A percentile compares a stretch with the other conserved stretches of the same genome.
These are phyloP conservation scores for Orycteropus afer DNA, from an alignment of 2,113 vertebrate species.

Conservation along the genomic window DNA sequence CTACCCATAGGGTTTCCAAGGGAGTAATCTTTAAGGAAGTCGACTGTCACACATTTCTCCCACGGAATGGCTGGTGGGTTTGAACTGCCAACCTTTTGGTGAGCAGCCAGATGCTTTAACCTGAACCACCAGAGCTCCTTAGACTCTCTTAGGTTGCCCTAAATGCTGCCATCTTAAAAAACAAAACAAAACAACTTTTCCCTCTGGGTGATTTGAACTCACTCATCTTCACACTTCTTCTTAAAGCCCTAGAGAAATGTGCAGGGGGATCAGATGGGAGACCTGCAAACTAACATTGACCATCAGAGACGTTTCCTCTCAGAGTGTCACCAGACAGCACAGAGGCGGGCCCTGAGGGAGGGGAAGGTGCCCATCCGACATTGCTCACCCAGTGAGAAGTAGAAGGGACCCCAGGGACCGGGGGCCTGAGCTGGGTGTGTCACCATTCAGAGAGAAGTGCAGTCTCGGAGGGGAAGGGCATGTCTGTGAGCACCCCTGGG, in stretches of 20 bases:
- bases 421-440: not conserved
- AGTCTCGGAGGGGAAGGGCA: too few relatives aligned
- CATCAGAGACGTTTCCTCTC: not conserved
- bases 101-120: too few relatives aligned
- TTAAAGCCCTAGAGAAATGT: not conserved
- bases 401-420: not conserved
- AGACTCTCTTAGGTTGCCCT: too few relatives aligned
- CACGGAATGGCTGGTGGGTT: too few relatives aligned
- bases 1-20: too few relatives aligned
- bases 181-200: not conserved
- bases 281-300: not conserved
- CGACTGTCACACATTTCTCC: too few relatives aligned
- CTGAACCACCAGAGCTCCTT: too few relatives aligned
- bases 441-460: rapidly evolving
- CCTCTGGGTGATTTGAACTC: not conserved
- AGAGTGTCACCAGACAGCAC: not conserved
- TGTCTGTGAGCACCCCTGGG: too few relatives aligned
- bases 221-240: not conserved
- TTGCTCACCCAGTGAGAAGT: too few relatives aligned
- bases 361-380: not conserved
- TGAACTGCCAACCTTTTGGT: too few relatives aligned
- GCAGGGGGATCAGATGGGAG: not conserved
- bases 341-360: not conserved
- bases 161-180: not conserved
- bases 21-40: too few relatives aligned